Percentiles rank a stretch among this genome's conserved stretches.
These are phyloP conservation scores for Peromyscus melanophrys DNA, from an alignment of 2,797 vertebrate species.

Conservation along the genomic window DNA sequence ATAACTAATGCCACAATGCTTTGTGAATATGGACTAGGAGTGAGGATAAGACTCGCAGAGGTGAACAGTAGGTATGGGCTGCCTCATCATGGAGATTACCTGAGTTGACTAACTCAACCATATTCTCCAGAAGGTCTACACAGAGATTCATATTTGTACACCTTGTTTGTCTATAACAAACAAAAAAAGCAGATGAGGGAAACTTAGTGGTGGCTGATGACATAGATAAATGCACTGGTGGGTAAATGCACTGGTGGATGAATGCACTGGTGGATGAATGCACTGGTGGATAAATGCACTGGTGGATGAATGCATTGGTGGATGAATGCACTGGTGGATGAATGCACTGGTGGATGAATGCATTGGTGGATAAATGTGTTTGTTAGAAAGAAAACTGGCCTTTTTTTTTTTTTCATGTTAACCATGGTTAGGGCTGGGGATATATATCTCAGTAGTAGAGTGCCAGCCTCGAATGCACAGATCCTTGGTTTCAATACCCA, in stretches of 20 bases:
- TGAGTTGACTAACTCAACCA: background rate
- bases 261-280: background rate
- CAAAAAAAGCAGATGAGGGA: background rate
- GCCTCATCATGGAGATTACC: background rate
- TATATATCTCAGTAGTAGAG: too few species aligned
- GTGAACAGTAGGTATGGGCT: background rate
- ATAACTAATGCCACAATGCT: background rate
- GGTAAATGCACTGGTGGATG: background rate
- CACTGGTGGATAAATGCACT: too few species aligned
- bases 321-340: too few species aligned
- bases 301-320: too few species aligned
- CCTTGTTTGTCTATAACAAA: background rate
- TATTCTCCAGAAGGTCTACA: background rate
- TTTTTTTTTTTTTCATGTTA: background rate
- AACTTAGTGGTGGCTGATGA: background rate
- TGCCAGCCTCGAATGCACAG: background rate
- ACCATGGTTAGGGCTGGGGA: background rate
- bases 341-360: background rate
- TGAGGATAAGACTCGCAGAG: background rate
- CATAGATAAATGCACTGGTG: background rate
- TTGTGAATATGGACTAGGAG: background rate
- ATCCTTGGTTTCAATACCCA: too few species aligned
- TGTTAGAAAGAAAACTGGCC: background rate
- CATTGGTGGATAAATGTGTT: background rate
- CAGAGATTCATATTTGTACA: background rate